A percentile compares a stretch with the other conserved stretches of the same genome.
These are phyloP conservation scores for Drosophila novamexicana DNA, from an alignment of 1,140 invertebrate genomes.

Conservation along the genomic window DNA sequence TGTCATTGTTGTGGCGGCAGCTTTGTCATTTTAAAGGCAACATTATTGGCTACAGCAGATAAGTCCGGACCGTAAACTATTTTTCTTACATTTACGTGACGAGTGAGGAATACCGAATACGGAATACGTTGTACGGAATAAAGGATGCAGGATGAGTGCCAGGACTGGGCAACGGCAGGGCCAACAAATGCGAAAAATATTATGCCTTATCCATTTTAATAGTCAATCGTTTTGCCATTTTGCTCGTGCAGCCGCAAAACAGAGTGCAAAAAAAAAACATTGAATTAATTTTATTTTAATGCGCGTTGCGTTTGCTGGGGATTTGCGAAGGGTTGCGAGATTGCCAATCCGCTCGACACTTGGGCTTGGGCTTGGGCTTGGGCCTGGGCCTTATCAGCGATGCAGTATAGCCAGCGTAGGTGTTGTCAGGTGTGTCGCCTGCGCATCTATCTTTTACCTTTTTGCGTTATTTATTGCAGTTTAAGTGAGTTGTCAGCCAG, in stretches of 20 bases:
- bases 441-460: conserved; percentile 43
- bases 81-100: conserved; percentile 77
- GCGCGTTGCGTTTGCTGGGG: conserved; percentile 66
- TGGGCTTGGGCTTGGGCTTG: conserved; percentile 27
- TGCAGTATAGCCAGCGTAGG: conserved; percentile 46
- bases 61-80: conserved; percentile 74
- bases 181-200: conserved; percentile 77
- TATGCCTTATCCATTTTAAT: conserved; percentile 80
- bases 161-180: neutral
- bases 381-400: conserved; percentile 58
- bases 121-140: too few relatives aligned
- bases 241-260: conserved; percentile 24
- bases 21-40: conserved; percentile 70
- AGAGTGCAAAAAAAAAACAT: conserved; percentile 27
- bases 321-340: conserved; percentile 56
- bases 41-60: conserved; percentile 71
- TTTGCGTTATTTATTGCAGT: conserved; percentile 76
- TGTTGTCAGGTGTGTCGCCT: conserved; percentile 70
- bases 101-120: conserved; percentile 16
- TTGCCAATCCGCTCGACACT: conserved; percentile 53
- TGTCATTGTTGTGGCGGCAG: conserved; percentile 35
- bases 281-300: conserved; percentile 81
- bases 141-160: neutral
- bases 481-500: conserved; percentile 77
- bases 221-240: conserved; percentile 81